Evolutionary conservation across 1,140 invertebrate species (phyloP).

Genomic region (Drosophila teissieri): DNA sequence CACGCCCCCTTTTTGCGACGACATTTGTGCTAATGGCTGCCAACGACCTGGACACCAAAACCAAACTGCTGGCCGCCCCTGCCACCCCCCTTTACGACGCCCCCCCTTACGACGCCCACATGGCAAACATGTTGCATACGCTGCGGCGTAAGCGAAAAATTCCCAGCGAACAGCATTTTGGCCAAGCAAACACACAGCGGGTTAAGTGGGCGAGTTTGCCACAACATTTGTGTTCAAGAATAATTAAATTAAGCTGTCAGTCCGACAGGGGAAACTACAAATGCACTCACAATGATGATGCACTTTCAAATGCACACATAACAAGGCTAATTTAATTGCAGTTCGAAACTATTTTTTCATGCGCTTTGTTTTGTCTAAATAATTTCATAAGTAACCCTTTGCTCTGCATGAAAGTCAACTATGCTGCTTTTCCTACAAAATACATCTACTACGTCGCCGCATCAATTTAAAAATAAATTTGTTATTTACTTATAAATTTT

Average conservation of each 20-base stretch:
- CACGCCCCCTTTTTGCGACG: slow-evolving; percentile 15
- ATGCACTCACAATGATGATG: not conserved
- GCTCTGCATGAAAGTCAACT: not conserved
- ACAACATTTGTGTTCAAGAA: slow-evolving; percentile 46
- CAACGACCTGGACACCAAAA: slow-evolving; percentile 63
- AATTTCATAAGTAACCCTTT: not conserved
- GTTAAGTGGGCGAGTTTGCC: slow-evolving; percentile 13
- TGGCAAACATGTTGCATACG: slow-evolving; percentile 73
- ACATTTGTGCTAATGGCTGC: slow-evolving; percentile 66
- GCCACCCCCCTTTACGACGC: not conserved
- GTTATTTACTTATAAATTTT: not conserved
- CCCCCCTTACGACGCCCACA: slow-evolving; percentile 14
- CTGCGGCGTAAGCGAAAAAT: slow-evolving; percentile 68
- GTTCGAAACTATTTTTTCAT: not conserved
- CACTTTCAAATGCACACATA: not conserved
- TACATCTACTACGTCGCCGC: not conserved
- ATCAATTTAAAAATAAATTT: not conserved
- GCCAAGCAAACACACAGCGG: slow-evolving; percentile 24
- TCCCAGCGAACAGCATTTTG: slow-evolving; percentile 34
- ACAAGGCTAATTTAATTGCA: too few species aligned
- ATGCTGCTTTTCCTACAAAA: not conserved
- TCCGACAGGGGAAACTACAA: not conserved
- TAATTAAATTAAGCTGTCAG: slow-evolving; percentile 45
- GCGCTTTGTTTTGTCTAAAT: not conserved
- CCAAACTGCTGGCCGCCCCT: too few species aligned